phyloP scores from a whole-genome alignment of 1,140 invertebrate genomes.

The Trypoxylus dichotomus region DNA sequence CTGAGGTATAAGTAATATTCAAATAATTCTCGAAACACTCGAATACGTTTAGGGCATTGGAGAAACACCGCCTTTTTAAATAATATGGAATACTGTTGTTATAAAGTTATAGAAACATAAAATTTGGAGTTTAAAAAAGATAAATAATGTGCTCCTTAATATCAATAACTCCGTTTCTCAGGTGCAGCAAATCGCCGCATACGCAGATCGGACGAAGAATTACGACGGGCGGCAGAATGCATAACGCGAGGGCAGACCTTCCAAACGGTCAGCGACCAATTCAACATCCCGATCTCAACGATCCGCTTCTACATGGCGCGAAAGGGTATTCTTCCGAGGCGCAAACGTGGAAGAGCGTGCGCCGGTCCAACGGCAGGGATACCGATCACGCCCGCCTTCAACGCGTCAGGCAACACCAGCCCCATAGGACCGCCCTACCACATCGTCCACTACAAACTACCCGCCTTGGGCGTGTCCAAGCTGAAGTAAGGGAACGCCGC shows the following conservation, averaged over 20 bases:
- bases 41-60: too few species aligned
- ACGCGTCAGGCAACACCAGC: slow-evolving; percentile 57
- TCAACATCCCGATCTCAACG: slow-evolving; percentile 82
- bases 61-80: too few species aligned
- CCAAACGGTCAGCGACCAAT: slow-evolving; percentile 80
- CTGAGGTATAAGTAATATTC: too few species aligned
- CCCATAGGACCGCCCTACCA: slow-evolving; percentile 68
- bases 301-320: slow-evolving; percentile 82
- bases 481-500: slow-evolving; percentile 42
- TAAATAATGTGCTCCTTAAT: not conserved
- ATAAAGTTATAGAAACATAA: too few species aligned
- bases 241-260: slow-evolving; percentile 78
- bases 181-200: slow-evolving; percentile 56
- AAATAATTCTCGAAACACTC: too few species aligned
- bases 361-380: slow-evolving; percentile 48
- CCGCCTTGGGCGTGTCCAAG: slow-evolving; percentile 56
- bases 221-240: slow-evolving; percentile 76
- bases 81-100: too few species aligned
- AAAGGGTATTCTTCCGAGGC: slow-evolving; percentile 74
- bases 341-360: slow-evolving; percentile 66
- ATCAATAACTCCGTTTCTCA: slow-evolving; percentile 26
- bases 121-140: too few species aligned
- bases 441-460: slow-evolving; percentile 74
- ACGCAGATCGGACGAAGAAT: slow-evolving; percentile 70
- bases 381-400: slow-evolving; percentile 45